A percentile compares a stretch with the other conserved stretches of the same genome.
phyloP scores from a whole-genome alignment of 1,140 invertebrate species.

The Hylaeus anthracinus region DNA sequence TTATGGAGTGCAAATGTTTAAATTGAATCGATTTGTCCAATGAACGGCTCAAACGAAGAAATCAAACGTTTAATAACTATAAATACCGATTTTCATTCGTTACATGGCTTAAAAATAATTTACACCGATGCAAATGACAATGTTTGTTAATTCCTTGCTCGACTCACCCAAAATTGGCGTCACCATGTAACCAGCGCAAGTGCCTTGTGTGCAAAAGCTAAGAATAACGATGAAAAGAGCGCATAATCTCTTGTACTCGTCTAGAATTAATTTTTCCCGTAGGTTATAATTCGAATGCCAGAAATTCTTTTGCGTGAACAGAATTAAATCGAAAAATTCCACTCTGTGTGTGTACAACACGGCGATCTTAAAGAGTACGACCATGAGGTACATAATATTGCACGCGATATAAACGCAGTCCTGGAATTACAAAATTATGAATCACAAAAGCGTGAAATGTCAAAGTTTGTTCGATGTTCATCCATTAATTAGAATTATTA shows the following conservation, averaged over 20 bases:
- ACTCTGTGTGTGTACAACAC: background rate
- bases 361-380: slow-evolving; percentile 51
- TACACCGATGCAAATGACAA: no score
- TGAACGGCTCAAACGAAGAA: no score
- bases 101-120: no score
- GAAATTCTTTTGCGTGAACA: slow-evolving; percentile 50
- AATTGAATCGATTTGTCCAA: no score
- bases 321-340: slow-evolving; percentile 40
- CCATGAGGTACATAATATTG: slow-evolving; percentile 36
- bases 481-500: no score
- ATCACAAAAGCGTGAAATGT: no score
- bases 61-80: no score
- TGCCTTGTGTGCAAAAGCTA: background rate
- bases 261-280: background rate
- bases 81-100: no score
- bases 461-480: background rate
- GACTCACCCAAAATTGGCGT: background rate
- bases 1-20: no score
- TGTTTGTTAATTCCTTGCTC: no score
- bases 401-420: slow-evolving; percentile 28
- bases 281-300: slow-evolving; percentile 48
- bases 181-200: background rate
- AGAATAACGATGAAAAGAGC: background rate
- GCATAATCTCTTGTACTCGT: background rate
- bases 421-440: slow-evolving; percentile 36